Evolutionary conservation across 2,113 vertebrate species (phyloP), one percentile per base, ranked within the genome.

Genomic region (Hemichromis elongatus): DNA sequence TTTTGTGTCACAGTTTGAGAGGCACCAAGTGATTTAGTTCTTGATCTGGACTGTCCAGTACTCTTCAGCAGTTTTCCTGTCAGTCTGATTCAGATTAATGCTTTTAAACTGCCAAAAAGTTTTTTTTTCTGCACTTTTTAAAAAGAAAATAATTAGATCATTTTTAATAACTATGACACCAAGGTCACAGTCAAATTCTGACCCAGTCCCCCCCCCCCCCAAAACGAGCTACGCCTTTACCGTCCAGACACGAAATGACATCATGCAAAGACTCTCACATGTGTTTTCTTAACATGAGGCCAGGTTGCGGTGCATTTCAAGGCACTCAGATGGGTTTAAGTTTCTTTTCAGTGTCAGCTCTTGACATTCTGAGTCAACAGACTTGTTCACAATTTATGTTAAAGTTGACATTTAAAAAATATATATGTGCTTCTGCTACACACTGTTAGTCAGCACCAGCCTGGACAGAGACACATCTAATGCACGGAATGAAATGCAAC

Each of bases 221-320:
- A 93, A 81, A 42, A 53, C 0, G 33, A 90, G 90, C 80, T 84
- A 33, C 83, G 8, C 30, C n/a, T 89, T 92, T 68, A 82, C 66
- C n/a, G 54, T 87, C 87, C 89, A 94, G 91, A 93, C 90, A 84
- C 1, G 3, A 78, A 75, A 92, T 95, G 92, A 96, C 91, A 91
- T 95, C 93, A 95, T 93, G 73, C 80, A 54, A 81, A 35, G 86
- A 82, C 5, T 78, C 87, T 45, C 57, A 87, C 81, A 81, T 86
- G 28, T 92, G 90, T 94, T 93, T 75, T 93, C 87, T 92, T 93
- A 88, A 82, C 26, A 42, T 79, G 93, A 88, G 92, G 84, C 89
- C 90, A 80, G 63, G 88, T 80, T 77, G 82, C 10, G 47, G 89
- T 91, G 77, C 24, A 80, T 28, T 57, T 73, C 4, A 85, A 77